Base-by-base conservation (phyloP, 2,797 vertebrate species). In the Sorex maritimensis region DNA sequence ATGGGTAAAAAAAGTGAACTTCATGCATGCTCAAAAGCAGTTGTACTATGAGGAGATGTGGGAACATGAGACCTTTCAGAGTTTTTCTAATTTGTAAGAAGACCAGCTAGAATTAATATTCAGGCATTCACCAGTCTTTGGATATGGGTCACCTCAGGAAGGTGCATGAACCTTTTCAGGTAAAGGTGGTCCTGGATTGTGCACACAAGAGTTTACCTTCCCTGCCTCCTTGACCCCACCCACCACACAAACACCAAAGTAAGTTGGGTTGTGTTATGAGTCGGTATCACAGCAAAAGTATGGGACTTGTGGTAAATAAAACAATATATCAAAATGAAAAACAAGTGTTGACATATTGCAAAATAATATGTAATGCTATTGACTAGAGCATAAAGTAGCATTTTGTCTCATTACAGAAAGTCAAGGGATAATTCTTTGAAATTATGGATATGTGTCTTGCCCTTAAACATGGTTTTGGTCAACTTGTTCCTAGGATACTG, bases 401-500 rank as follows among this genome's bases (percentile, higher is more conserved):
- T 91, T 30, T 41, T 7, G 69, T 81, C 38, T 73, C 13, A 79
- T 93, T 93, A 46, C 86, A 83, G 74, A 92, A 96, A 88, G 71
- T 88, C 1, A 85, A 71, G 55, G 87, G 44, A 81, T 73, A 41
- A 86, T 75, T 75, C 61, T 81, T 85, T n/a, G 52, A 44, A 88
- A 91, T 52, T 92, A 67, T 46, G 58, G 38, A 58, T 90, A 79
- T 95, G 34, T 52, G 65, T 78, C 6, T 72, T 92, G 63, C 65
- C 65, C 38, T 63, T 94, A 61, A 88, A 7, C 34, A 65, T 77
- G 24, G 41, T 7, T 44, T 86, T n/a, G 93, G 68, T 86, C 77
- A 93, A 38, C 8, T 58, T 90, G 61, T 65, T 88, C 44, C 46
- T 30, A 26, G 34, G 63, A 81, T 14, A 75, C 14, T 86, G 28